Base-by-base conservation (phyloP, 2,888 invertebrate species). In the Chaitophorus viminalis region DNA sequence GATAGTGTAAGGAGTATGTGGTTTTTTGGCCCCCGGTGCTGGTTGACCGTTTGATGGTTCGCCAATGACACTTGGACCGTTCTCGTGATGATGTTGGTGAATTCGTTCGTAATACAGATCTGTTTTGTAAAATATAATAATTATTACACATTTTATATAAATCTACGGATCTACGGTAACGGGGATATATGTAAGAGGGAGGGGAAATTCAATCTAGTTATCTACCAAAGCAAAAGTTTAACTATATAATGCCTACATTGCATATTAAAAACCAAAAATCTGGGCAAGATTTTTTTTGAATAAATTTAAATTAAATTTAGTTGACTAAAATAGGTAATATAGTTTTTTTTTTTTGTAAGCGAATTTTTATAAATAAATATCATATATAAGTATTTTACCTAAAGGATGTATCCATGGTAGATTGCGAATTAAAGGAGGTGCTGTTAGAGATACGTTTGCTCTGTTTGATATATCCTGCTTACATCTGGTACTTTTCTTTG, bases 1-100 rank as follows among this genome's bases (percentile, higher is more conserved):
- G 84, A 97, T 97, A 2, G 96, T 96, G 91, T 97, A 97, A 0
- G 96, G 96, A 91, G 96, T 96, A 89, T 95, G 94, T n/a, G 72
- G 87, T 91, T 96, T 95, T 90, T 93, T 89, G 21, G 89, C 68
- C 75, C 89, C 89, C 21, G 89, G 84, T 33, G 89, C 75, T 21
- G n/a, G 65, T 46, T 65, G 84, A 17, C 83, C 65, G 39, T 75
- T 83, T 1, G 82, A 68, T 82, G 89, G 39, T 72, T 86, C 83
- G 29, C 33, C 75, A 86, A 29, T 29, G 25, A 18, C 8, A 52
- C 65, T 31, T 52, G 65, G 68, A 84, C 88, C 74, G 39, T 82
- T 52, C 39, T 81, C 77, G 72, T 52, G 65, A 18, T 81, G 79
- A 25, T 79, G 78, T 18, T 88, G 87, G 18, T 84, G 84, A 65